phyloP scores from a whole-genome alignment of 2,113 vertebrate genomes.

The Psittacula cyanocephala region DNA sequence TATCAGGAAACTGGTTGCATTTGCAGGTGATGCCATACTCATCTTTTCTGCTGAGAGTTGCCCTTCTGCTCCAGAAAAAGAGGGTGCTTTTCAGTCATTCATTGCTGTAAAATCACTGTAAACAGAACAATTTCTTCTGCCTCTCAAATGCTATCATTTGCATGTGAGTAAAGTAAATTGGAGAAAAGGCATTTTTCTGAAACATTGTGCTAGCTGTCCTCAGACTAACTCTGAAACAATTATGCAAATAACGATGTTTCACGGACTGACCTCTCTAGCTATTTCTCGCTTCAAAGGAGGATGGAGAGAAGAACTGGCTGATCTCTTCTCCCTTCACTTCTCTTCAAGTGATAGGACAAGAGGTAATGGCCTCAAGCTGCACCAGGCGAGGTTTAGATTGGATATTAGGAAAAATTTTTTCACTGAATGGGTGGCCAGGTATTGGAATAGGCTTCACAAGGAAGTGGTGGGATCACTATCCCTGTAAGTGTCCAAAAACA shows the following conservation, averaged over 20 bases:
- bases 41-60: background rate
- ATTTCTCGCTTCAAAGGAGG: background rate
- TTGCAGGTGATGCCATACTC: background rate
- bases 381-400: background rate
- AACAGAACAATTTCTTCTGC: background rate
- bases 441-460: background rate
- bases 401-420: background rate
- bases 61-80: background rate
- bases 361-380: background rate
- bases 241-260: background rate
- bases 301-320: background rate
- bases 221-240: background rate
- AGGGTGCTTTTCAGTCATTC: background rate
- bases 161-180: background rate
- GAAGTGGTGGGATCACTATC: background rate
- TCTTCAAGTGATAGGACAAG: background rate
- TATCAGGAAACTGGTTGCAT: background rate
- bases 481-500: background rate
- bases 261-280: background rate
- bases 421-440: background rate
- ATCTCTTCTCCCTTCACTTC: background rate
- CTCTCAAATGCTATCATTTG: background rate
- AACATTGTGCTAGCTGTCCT: fast-evolving
- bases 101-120: background rate
- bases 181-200: background rate